phyloP scores from a whole-genome alignment of 2,113 vertebrate species.

The Plecturocebus donacophilus region DNA sequence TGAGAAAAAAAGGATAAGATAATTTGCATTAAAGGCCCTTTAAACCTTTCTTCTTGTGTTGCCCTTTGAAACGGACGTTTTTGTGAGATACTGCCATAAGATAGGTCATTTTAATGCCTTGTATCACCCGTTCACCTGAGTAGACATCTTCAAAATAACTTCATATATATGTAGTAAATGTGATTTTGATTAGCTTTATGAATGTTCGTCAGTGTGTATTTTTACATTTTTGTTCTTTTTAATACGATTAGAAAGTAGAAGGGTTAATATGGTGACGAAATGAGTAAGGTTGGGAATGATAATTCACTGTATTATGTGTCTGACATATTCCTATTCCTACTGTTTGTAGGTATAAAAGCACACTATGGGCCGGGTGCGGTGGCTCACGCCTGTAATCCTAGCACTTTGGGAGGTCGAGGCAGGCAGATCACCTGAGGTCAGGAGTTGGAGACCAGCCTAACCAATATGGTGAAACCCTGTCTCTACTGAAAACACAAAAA shows the following conservation, averaged over 20 bases:
- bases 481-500: too few relatives aligned
- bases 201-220: constrained; percentile 18
- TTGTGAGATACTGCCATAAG: constrained; percentile 24
- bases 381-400: too few relatives aligned
- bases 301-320: neutral
- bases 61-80: constrained; percentile 48
- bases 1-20: constrained; percentile 20
- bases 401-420: too few relatives aligned
- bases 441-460: too few relatives aligned
- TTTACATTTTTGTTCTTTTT: constrained; percentile 52
- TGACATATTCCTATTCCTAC: neutral
- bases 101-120: constrained; percentile 42
- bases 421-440: too few relatives aligned
- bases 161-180: constrained; percentile 19
- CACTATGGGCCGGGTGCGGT: neutral
- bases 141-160: constrained; percentile 57
- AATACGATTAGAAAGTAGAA: constrained; percentile 49
- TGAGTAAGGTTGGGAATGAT: constrained; percentile 39
- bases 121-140: constrained; percentile 22
- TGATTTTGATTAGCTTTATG: constrained; percentile 41
- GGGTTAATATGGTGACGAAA: neutral
- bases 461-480: too few relatives aligned
- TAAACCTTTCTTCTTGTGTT: constrained; percentile 55
- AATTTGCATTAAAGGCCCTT: constrained; percentile 36
- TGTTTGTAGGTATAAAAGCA: constrained; percentile 13